phyloP scores from a whole-genome alignment of 2,797 vertebrate species.

The Onychomys leucogaster region DNA sequence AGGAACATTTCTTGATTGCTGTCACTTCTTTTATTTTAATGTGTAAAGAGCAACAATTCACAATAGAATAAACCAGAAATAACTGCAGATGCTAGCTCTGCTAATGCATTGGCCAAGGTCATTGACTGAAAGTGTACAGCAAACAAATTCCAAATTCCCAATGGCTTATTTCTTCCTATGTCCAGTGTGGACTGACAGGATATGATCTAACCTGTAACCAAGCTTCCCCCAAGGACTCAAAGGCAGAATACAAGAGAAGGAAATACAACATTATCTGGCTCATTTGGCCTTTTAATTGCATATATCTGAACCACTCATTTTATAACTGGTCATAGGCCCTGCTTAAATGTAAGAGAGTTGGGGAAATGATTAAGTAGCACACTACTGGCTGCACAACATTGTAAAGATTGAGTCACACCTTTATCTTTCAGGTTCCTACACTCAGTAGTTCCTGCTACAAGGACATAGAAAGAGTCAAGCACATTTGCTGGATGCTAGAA shows the following conservation, averaged over 20 bases:
- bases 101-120: background rate
- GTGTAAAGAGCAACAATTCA: background rate
- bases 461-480: background rate
- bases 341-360: background rate
- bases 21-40: background rate
- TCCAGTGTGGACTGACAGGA: background rate
- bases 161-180: background rate
- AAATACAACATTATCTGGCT: background rate
- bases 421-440: background rate
- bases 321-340: background rate
- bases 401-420: background rate
- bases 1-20: background rate
- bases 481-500: background rate
- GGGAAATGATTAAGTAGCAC: background rate
- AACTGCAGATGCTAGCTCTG: background rate
- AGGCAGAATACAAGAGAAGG: background rate
- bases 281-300: background rate
- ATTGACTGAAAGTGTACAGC: background rate
- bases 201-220: background rate
- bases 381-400: accelerated
- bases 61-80: background rate
- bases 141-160: background rate
- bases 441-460: background rate
- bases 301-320: background rate
- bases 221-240: background rate